phyloP scores from a whole-genome alignment of 2,888 invertebrate species.

The Acholoe squamosa region DNA sequence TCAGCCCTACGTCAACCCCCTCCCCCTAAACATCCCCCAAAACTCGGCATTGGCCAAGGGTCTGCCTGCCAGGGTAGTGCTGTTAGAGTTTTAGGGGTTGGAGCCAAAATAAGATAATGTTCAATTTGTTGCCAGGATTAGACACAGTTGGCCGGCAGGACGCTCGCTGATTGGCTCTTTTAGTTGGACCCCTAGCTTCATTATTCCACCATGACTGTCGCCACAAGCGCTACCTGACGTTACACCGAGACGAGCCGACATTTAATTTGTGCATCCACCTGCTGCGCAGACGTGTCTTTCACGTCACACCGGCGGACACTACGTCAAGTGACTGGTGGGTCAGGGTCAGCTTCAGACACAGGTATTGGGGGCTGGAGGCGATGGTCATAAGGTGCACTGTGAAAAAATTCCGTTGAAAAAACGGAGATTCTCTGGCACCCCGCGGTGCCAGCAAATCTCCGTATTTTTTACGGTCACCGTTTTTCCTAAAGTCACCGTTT shows the following conservation, averaged over 20 bases:
- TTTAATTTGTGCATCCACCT: constrained; percentile 4
- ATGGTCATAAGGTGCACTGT: not conserved
- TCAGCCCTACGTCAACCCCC: not conserved
- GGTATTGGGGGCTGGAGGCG: no score
- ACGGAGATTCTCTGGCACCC: no score
- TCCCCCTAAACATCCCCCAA: not conserved
- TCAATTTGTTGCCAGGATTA: constrained; percentile 34
- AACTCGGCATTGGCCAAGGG: not conserved
- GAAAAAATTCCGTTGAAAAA: no score
- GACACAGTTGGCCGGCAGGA: constrained; percentile 37
- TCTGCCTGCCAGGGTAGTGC: not conserved
- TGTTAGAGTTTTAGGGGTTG: not conserved
- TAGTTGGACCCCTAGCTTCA: not conserved
- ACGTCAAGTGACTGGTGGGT: not conserved
- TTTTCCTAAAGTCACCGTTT: no score
- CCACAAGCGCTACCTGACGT: constrained; percentile 6
- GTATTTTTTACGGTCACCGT: no score
- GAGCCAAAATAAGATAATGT: constrained; percentile 28
- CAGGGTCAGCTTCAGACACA: no score
- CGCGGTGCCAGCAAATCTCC: no score
- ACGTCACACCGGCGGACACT: not conserved
- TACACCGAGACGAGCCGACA: not conserved
- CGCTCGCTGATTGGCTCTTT: not conserved
- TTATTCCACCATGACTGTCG: not conserved
- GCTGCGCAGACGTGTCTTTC: not conserved